These are phyloP conservation scores for Pyxicephalus adspersus DNA, from an alignment of 2,113 vertebrate genomes.

Conservation along the genomic window DNA sequence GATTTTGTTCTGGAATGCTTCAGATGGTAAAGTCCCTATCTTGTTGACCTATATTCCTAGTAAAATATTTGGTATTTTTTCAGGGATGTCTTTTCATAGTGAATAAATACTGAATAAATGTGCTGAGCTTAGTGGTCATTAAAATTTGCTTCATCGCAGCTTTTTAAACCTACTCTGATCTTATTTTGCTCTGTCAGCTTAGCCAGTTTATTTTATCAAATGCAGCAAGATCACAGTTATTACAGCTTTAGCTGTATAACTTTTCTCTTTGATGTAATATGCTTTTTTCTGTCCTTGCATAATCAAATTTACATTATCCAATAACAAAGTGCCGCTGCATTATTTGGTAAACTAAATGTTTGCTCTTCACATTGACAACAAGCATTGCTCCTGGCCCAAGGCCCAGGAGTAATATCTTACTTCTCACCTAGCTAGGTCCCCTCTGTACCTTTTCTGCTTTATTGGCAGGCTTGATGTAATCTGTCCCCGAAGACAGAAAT, in stretches of 20 bases:
- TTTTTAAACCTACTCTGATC: slow-evolving; percentile 7
- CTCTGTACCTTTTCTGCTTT: not conserved
- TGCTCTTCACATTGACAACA: slow-evolving; percentile 5
- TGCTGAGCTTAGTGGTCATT: slow-evolving; percentile 9
- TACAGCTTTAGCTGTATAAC: slow-evolving; percentile 12
- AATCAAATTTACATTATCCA: slow-evolving; percentile 37
- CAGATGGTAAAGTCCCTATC: too few species aligned
- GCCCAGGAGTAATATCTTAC: slow-evolving; percentile 29
- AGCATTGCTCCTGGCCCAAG: slow-evolving; percentile 16
- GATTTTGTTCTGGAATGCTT: too few species aligned
- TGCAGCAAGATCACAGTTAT: not conserved
- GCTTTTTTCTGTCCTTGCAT: slow-evolving; percentile 3
- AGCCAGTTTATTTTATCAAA: slow-evolving; percentile 1
- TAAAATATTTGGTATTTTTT: not conserved
- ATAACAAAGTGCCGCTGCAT: slow-evolving; percentile 26
- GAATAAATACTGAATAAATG: not conserved
- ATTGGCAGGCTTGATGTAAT: slow-evolving; percentile 9
- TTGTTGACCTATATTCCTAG: too few species aligned
- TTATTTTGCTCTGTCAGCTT: slow-evolving; percentile 21
- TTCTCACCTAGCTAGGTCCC: not conserved
- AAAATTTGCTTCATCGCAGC: slow-evolving; percentile 16
- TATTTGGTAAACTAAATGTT: slow-evolving; percentile 30
- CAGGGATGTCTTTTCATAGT: not conserved
- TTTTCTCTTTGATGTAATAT: slow-evolving; percentile 19
- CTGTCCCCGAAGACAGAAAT: not conserved